Conservation (phyloP, 2,113 vertebrate genomes). For the Acrocephalus arundinaceus region DNA sequence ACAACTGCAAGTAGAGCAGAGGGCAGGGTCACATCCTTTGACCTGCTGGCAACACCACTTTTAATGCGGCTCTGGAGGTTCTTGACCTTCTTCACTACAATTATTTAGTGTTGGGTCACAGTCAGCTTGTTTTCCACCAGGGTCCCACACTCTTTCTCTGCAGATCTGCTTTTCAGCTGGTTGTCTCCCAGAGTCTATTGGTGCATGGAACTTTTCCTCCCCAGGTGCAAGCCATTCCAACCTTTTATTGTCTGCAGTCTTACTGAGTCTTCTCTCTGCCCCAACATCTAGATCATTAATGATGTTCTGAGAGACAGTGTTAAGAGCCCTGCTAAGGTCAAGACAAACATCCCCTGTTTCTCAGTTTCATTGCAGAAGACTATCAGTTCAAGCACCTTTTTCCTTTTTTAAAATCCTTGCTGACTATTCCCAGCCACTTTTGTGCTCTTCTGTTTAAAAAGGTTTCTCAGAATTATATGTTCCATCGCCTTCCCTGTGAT, state of each 20-base stretch:
- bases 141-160: not conserved
- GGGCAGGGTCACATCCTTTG: not conserved
- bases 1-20: not conserved
- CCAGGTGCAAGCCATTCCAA: not conserved
- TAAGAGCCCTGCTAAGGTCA: not conserved
- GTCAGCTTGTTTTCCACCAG: not conserved
- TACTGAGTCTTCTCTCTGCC: not conserved
- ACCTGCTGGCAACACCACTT: not conserved
- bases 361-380: not conserved
- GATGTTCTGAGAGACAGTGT: not conserved
- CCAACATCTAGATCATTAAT: not conserved
- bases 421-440: not conserved
- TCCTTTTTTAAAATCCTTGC: not conserved
- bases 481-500: not conserved
- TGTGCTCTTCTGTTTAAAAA: not conserved
- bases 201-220: not conserved
- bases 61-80: not conserved
- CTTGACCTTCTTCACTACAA: not conserved
- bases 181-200: not conserved
- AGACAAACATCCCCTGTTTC: not conserved
- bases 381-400: not conserved
- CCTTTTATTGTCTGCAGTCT: not conserved
- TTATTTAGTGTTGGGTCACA: not conserved
- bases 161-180: not conserved
- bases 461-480: not conserved